phyloP scores from a whole-genome alignment of 53 echinoderm and acorn worm species.

The Temnopleurus reevesii region DNA sequence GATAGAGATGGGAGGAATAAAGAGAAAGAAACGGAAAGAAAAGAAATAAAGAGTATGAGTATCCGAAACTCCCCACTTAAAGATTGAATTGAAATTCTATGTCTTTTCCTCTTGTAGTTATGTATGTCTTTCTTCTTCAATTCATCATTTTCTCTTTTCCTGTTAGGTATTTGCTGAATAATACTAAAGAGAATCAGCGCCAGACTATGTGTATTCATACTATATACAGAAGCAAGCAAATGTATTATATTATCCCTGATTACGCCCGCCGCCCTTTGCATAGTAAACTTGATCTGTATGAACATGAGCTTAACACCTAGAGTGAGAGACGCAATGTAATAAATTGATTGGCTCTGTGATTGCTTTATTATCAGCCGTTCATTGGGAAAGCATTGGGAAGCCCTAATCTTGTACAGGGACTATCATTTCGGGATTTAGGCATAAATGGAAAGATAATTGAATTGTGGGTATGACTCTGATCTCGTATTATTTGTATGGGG shows the following conservation, averaged over 20 bases:
- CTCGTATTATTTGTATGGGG: background rate
- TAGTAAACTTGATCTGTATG: constrained; percentile 43
- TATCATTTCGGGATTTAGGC: constrained; percentile 50
- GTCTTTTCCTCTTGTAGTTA: constrained; percentile 6
- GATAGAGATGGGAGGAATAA: background rate
- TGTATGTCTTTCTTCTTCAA: constrained; percentile 34
- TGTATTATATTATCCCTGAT: constrained; percentile 34
- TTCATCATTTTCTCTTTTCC: background rate
- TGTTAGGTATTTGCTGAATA: constrained; percentile 8
- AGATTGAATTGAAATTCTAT: background rate
- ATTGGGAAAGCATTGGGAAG: constrained; percentile 25
- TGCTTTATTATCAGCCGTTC: constrained; percentile 46
- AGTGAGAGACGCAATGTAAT: background rate
- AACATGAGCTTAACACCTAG: constrained; percentile 36
- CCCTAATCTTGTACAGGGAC: constrained; percentile 56
- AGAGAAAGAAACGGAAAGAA: background rate
- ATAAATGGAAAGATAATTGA: constrained; percentile 55
- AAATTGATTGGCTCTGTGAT: constrained; percentile 44
- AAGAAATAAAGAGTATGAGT: too few species aligned
- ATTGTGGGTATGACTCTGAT: constrained; percentile 33
- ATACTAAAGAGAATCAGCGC: background rate
- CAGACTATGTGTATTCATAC: background rate
- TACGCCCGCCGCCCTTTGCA: constrained; percentile 4
- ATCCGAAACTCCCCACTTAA: too few species aligned
- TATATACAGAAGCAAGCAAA: background rate